Base-by-base conservation (phyloP, 1,140 invertebrate genomes). In the Scylla paramamosain region DNA sequence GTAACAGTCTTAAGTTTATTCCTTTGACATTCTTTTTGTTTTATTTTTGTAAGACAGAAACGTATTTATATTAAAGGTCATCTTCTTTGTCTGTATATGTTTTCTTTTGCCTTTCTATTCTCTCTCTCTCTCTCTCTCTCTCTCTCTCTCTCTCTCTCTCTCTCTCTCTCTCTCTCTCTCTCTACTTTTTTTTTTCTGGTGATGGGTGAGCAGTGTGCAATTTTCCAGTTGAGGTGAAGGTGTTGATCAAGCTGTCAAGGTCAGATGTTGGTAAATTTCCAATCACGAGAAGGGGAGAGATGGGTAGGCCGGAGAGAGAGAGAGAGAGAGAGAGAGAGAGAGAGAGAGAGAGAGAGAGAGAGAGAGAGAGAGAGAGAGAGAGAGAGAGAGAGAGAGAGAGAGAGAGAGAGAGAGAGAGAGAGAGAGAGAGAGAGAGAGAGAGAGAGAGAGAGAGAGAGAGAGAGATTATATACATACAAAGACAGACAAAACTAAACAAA, bases 351-450 rank as follows among this genome's bases (percentile, higher is more conserved):
- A 77, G 67, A 77, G 67, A 77, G 67, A 77, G 67, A 77, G 67
- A 77, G 67, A 77, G 67, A 59, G 67, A 77, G 67, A 77, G 67
- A 77, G 67, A 77, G 67, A 77, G 67, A 77, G 67, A 77, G 67
- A 77, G 67, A 77, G 67, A n/a, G 25, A n/a, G 25, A n/a, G 67
- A 77, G 67, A 77, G 67, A 77, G 67, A 59, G 59, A 67, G 59
- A 67, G 59, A 67, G 59, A 67, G 59, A 67, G 59, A 67, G 59
- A 67, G 59, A 67, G 59, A 67, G 59, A 67, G 59, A 67, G 59
- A 67, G 59, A 67, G 59, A 67, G 59, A 67, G 59, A 67, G 59
- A 52, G 59, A 67, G 59, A 67, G 59, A 67, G 59, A 67, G 59
- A 67, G 59, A 67, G 59, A 67, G 8, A 52, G 48, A 52, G 48